These are phyloP conservation scores for Tetranychus truncatus DNA, from an alignment of 2,888 invertebrate species.

Conservation along the genomic window DNA sequence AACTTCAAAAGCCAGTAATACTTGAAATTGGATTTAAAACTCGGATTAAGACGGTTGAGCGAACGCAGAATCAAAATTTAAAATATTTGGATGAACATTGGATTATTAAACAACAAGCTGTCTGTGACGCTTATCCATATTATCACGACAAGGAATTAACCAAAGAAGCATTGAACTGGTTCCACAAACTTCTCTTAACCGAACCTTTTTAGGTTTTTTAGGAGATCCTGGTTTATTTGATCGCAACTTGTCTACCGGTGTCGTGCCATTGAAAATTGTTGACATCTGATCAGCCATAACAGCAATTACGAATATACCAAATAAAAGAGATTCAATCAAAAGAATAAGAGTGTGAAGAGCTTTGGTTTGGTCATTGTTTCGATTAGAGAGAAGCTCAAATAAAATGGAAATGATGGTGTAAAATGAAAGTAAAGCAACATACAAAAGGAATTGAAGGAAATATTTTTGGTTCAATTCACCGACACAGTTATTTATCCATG, in stretches of 20 bases:
- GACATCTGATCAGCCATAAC: conserved; percentile 54
- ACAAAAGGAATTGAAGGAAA: conserved; percentile 68
- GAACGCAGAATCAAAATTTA: too few species aligned
- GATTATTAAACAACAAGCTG: neutral
- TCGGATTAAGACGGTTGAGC: too few species aligned
- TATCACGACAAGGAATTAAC: conserved; percentile 14
- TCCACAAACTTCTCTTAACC: conserved; percentile 14
- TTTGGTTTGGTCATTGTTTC: neutral
- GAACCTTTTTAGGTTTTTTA: neutral
- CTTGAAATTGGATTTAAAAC: too few species aligned
- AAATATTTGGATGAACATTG: neutral
- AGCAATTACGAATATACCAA: conserved; percentile 68
- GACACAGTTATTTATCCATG: conserved; percentile 81
- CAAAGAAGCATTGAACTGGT: conserved; percentile 13
- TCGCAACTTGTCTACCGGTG: neutral
- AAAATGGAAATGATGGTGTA: neutral
- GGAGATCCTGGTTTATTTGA: neutral
- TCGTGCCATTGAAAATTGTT: neutral
- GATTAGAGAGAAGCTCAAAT: neutral
- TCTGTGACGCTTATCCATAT: neutral
- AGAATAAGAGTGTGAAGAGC: conserved; percentile 52
- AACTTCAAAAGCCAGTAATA: too few species aligned
- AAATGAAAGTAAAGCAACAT: conserved; percentile 42
- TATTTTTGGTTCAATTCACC: conserved; percentile 80
- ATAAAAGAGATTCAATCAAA: conserved; percentile 58